Evolutionary conservation across 23 tunicate genomes (phyloP).

Genomic region (Botrylloides violaceus): DNA sequence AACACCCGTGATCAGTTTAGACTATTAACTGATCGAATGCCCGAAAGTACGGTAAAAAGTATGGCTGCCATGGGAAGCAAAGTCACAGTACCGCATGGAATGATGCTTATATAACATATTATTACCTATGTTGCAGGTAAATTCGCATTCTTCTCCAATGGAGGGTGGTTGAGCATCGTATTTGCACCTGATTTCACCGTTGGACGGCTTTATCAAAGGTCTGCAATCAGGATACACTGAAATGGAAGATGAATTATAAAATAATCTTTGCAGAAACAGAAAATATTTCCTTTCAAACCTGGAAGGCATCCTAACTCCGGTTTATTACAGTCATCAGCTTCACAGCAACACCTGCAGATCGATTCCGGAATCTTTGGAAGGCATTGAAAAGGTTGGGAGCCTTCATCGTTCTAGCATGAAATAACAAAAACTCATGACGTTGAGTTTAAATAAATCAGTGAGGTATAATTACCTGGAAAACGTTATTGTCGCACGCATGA

Average conservation of each 20-base stretch:
- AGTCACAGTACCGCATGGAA: neutral
- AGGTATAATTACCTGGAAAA: slow-evolving; percentile 8
- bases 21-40: too few species aligned
- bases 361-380: slow-evolving; percentile 20
- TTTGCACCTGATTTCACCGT: slow-evolving; percentile 16
- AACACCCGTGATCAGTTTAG: too few species aligned
- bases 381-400: slow-evolving; percentile 27
- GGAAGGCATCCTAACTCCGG: slow-evolving; percentile 25
- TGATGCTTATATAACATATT: neutral
- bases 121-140: slow-evolving; percentile 14
- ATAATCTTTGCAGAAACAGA: neutral
- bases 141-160: slow-evolving; percentile 17
- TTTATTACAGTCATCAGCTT: slow-evolving; percentile 21
- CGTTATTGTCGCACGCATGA: slow-evolving; percentile 67
- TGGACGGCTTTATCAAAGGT: neutral
- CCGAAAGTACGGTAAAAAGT: too few species aligned
- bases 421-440: too few species aligned
- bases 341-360: slow-evolving; percentile 33
- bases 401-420: slow-evolving; percentile 16
- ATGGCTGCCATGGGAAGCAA: neutral
- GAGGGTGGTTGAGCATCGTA: slow-evolving; percentile 14
- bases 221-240: slow-evolving; percentile 17
- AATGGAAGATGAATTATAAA: neutral
- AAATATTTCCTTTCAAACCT: neutral
- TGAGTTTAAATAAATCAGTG: neutral